Evolutionary conservation across 2,797 vertebrate genomes (phyloP), one percentile per base, ranked within the genome.

Genomic region (Echeneis naucrates): DNA sequence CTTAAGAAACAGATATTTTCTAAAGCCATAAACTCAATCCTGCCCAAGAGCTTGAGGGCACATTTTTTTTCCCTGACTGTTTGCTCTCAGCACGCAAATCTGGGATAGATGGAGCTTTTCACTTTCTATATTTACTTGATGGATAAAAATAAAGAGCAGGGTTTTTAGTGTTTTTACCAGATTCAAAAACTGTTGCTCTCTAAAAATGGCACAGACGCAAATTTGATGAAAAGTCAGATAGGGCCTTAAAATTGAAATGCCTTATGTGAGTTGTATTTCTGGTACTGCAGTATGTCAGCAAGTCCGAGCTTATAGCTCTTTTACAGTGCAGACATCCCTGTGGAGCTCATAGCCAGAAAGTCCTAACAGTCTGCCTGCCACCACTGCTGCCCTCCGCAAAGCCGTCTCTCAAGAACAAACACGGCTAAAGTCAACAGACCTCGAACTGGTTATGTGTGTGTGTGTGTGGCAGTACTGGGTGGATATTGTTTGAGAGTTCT

Each of bases 331-430:
- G 62, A 55, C 0, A n/a, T 66, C 24, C 64, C 56, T 30, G 37
- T 37, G 8, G 54, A 67, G 33, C 40, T 68, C 38, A 54, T 24
- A 60, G 13, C 23, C 35, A n/a, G 45, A 59, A 57, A 35, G 58
- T 61, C 50, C 16, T 50, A 68, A 70, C 35, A 26, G 8, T 19
- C 53, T 55, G 42, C 55, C 38, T 32, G 59, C 33, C 47, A 52
- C 42, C 37, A 19, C 16, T 52, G 17, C 45, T 37, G 54, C 48
- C 40, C 50, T 16, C 53, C 14, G 55, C 61, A 68, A 65, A 75
- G 27, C 70, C 65, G 33, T 33, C 26, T 82, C 78, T 82, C 6
- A 37, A 66, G 48, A 37, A 66, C 63, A 87, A 85, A 88, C 77
- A 81, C 35, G 62, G 62, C 55, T 44, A 33, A 58, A 65, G 77